Conservation (phyloP, 2,797 vertebrate genomes). For the Varecia variegata region DNA sequence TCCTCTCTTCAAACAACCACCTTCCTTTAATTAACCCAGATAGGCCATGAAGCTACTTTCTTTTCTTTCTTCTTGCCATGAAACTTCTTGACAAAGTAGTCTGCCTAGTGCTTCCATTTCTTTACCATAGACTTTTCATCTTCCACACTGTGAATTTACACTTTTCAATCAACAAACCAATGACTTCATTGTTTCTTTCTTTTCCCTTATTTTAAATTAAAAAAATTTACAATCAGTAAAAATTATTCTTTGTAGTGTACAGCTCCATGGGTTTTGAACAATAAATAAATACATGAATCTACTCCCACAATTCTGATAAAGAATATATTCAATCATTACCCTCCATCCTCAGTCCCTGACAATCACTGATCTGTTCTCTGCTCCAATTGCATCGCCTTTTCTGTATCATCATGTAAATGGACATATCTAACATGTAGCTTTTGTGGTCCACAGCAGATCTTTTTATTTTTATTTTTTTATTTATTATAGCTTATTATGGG, state of each 20-base stretch:
- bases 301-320: background rate
- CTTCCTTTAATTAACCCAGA: background rate
- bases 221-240: background rate
- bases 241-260: background rate
- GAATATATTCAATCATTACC: background rate
- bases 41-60: background rate
- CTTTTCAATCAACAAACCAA: background rate
- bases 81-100: background rate
- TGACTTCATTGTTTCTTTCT: background rate
- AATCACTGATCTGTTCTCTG: background rate
- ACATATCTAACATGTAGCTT: background rate
- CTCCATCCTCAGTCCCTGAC: background rate
- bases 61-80: background rate
- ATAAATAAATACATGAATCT: background rate
- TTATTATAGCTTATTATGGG: no score
- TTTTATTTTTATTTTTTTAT: no score
- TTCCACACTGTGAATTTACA: background rate
- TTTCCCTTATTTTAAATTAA: background rate
- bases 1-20: background rate
- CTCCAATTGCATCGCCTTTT: background rate
- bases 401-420: background rate
- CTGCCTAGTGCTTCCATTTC: background rate
- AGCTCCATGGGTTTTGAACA: background rate
- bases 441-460: background rate
- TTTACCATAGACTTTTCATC: background rate